Evolutionary conservation across 1,140 invertebrate species (phyloP).

Genomic region (Anastatus disparis): DNA sequence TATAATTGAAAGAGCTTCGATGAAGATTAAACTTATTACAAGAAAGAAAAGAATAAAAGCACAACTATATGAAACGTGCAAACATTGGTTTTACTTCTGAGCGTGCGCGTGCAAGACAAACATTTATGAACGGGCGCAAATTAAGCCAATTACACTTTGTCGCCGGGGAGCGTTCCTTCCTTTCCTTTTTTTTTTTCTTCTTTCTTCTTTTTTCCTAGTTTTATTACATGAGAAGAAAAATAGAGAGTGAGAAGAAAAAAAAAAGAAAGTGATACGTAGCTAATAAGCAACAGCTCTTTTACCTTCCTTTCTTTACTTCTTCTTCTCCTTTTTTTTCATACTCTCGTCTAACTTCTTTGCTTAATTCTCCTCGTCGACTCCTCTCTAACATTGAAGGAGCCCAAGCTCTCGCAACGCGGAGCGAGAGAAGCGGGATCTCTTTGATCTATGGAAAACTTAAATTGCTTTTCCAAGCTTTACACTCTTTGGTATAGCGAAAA

Average conservation of each 20-base stretch:
- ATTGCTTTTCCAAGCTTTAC: constrained; percentile 34
- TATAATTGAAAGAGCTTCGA: too few species aligned
- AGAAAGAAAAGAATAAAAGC: too few species aligned
- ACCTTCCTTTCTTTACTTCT: neutral
- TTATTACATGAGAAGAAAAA: neutral
- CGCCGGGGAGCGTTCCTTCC: too few species aligned
- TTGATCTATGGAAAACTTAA: constrained; percentile 41
- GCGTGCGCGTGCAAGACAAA: neutral
- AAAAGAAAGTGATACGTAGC: neutral
- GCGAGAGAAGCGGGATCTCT: neutral
- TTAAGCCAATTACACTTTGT: neutral
- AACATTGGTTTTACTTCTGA: neutral
- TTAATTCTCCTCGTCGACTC: neutral
- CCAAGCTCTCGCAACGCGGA: too few species aligned
- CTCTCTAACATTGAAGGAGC: neutral
- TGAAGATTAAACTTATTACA: too few species aligned
- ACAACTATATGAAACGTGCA: neutral
- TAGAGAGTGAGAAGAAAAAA: too few species aligned
- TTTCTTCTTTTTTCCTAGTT: neutral
- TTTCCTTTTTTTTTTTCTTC: too few species aligned
- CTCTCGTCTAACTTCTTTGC: neutral
- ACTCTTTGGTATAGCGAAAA: neutral
- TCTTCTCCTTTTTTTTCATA: neutral
- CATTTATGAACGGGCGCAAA: neutral
- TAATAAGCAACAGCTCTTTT: neutral